Conservation (phyloP, 2,797 vertebrate species). For the Dallia pectoralis region DNA sequence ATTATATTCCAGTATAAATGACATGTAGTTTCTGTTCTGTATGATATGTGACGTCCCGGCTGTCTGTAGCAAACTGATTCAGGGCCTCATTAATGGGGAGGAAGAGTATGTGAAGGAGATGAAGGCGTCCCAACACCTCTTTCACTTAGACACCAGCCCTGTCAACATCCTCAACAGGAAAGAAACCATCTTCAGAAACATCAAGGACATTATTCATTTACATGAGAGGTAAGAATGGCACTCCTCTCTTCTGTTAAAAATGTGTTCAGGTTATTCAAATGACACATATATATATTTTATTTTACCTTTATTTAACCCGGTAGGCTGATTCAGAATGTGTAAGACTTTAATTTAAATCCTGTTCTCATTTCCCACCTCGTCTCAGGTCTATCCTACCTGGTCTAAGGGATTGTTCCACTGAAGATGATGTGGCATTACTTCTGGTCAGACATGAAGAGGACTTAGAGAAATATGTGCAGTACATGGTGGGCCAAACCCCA, state of each 20-base stretch:
- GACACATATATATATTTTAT: neutral
- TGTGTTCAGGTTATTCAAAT: neutral
- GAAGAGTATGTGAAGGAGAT: constrained; percentile 85
- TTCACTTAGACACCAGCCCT: constrained; percentile 75
- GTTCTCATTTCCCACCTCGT: neutral
- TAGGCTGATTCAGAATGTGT: too few relatives aligned
- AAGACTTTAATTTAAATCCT: neutral
- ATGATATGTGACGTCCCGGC: constrained; percentile 7
- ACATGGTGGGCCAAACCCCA: constrained; percentile 86
- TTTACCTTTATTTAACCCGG: too few relatives aligned
- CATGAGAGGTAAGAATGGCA: constrained; percentile 80
- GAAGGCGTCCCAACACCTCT: constrained; percentile 80
- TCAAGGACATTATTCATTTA: constrained; percentile 82
- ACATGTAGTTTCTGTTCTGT: neutral
- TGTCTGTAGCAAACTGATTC: constrained; percentile 78
- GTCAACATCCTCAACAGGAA: constrained; percentile 81
- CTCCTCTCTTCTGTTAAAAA: neutral
- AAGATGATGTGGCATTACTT: constrained; percentile 91
- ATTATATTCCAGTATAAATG: neutral
- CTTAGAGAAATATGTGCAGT: constrained; percentile 90
- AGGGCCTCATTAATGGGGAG: constrained; percentile 86
- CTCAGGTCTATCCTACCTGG: constrained; percentile 76
- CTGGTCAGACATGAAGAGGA: constrained; percentile 82
- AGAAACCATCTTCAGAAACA: constrained; percentile 87
- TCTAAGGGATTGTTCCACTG: constrained; percentile 81